phyloP scores from a whole-genome alignment of 1,140 invertebrate species.

The Paramacrobiotus metropolitanus region DNA sequence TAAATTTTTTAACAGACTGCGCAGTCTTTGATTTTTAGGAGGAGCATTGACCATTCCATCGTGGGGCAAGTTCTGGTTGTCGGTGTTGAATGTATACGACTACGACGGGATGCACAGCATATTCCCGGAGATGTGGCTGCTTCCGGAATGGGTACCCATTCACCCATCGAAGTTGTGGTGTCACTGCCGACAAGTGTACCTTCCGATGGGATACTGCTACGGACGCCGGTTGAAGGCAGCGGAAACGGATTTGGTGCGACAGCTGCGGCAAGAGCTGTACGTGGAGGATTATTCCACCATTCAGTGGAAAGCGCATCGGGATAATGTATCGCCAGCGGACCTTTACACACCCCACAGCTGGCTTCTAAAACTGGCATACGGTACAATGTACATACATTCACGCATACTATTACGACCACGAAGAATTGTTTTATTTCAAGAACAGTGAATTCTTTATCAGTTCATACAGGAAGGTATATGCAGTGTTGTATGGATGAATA shows the following conservation, averaged over 20 bases:
- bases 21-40: no score
- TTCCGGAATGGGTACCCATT: constrained; percentile 18
- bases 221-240: constrained; percentile 13
- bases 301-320: constrained; percentile 15
- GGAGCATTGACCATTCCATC: constrained; percentile 17
- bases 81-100: constrained; percentile 17
- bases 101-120: constrained; percentile 19
- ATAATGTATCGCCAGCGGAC: constrained; percentile 16
- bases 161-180: constrained; percentile 20
- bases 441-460: no score
- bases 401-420: no score
- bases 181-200: constrained; percentile 19
- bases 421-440: no score
- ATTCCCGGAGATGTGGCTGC: constrained; percentile 18
- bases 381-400: no score
- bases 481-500: no score
- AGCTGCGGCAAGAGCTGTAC: constrained; percentile 18
- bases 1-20: no score
- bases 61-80: constrained; percentile 20
- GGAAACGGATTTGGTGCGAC: constrained; percentile 14
- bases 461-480: no score
- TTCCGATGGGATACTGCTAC: constrained; percentile 21
- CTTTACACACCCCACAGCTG: constrained; percentile 17
- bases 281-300: constrained; percentile 14
- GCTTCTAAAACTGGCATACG: constrained; percentile 14